Evolutionary conservation across 2,888 invertebrate genomes (phyloP).

Genomic region (Andrena chrysosceles): DNA sequence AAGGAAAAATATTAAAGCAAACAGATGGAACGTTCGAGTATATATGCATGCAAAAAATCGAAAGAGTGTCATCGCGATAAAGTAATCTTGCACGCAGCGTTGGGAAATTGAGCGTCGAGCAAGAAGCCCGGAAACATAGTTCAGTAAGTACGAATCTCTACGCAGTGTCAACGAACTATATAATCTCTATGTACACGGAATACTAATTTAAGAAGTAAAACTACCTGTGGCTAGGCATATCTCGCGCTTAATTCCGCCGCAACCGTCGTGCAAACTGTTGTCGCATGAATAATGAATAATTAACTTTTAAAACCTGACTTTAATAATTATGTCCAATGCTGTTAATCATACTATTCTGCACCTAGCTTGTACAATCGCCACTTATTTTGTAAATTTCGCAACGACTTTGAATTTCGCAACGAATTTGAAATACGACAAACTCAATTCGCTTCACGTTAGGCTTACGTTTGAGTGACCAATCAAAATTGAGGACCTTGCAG

Average conservation of each 20-base stretch:
- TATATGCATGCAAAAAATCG: constrained; percentile 6
- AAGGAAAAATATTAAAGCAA: not conserved
- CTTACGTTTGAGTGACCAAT: too few relatives aligned
- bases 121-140: constrained; percentile 27
- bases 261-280: constrained; percentile 3
- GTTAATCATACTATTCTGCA: too few relatives aligned
- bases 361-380: too few relatives aligned
- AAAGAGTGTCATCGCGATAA: constrained; percentile 44
- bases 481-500: too few relatives aligned
- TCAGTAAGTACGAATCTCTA: constrained; percentile 8
- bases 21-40: constrained; percentile 4
- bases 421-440: constrained; percentile 4
- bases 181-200: constrained; percentile 33
- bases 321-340: not conserved
- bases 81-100: constrained; percentile 4
- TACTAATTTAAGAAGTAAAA: constrained; percentile 35
- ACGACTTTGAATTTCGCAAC: too few relatives aligned
- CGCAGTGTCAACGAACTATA: constrained; percentile 36
- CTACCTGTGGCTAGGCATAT: not conserved
- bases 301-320: not conserved
- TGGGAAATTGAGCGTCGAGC: not conserved
- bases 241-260: not conserved
- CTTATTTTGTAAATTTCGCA: too few relatives aligned
- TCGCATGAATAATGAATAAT: constrained; percentile 9
- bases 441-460: not conserved